These are phyloP conservation scores for Linyphia triangularis DNA, from an alignment of 2,888 invertebrate genomes.

Conservation along the genomic window DNA sequence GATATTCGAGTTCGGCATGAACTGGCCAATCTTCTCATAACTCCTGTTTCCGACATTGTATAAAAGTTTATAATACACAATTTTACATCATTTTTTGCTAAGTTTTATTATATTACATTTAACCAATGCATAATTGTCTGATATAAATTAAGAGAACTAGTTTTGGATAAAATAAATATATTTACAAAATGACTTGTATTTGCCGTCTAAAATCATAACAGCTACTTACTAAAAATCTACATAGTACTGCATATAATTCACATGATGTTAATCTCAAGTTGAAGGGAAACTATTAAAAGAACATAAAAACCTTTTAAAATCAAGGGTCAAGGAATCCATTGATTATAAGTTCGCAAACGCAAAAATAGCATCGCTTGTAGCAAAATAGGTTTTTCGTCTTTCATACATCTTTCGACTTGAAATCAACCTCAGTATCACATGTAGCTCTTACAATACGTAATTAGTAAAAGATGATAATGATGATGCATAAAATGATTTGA, in stretches of 20 bases:
- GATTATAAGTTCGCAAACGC: conserved; percentile 9
- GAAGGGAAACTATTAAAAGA: conserved; percentile 9
- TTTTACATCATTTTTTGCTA: not conserved
- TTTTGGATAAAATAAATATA: conserved; percentile 38
- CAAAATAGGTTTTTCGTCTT: conserved; percentile 15
- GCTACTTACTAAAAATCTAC: conserved; percentile 33
- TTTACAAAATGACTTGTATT: conserved; percentile 14
- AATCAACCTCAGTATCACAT: conserved; percentile 69
- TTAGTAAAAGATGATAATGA: conserved; percentile 47
- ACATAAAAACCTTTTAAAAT: not conserved
- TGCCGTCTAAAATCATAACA: conserved; percentile 10
- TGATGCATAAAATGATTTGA: conserved; percentile 34
- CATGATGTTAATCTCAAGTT: conserved; percentile 59
- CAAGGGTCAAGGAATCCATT: not conserved
- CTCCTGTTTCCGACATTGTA: not conserved
- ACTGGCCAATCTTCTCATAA: too few species aligned
- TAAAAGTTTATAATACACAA: not conserved
- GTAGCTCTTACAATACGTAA: conserved; percentile 59
- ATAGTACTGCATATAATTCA: conserved; percentile 31
- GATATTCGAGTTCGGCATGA: too few species aligned
- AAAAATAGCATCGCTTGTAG: conserved; percentile 29
- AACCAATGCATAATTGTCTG: not conserved
- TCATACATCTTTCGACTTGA: conserved; percentile 58
- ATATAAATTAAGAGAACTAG: not conserved
- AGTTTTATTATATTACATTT: not conserved